Conservation (phyloP, 1,140 invertebrate species). For the Gryllus bimaculatus region DNA sequence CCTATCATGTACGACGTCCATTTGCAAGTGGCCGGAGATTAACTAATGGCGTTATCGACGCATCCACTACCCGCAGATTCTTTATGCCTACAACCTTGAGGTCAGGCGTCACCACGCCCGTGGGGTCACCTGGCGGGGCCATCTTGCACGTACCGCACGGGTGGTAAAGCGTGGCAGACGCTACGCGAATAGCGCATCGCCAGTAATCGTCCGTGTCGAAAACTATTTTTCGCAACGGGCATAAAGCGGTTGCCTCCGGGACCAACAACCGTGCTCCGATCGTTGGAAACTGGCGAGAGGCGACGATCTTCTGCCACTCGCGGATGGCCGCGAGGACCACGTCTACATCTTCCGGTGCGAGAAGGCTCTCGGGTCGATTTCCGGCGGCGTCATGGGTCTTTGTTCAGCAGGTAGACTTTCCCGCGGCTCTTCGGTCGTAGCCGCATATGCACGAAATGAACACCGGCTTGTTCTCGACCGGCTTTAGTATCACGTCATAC, state of each 20-base stretch:
- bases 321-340: background rate
- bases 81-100: conserved; percentile 18
- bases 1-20: conserved; percentile 19
- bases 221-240: conserved; percentile 27
- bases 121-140: conserved; percentile 20
- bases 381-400: background rate
- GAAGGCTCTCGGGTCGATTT: background rate
- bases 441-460: background rate
- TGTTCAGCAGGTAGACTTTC: background rate
- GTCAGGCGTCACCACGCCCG: conserved; percentile 16
- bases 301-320: background rate
- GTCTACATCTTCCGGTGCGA: background rate
- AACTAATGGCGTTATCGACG: conserved; percentile 16
- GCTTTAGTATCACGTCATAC: too few relatives aligned
- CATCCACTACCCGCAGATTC: conserved; percentile 17
- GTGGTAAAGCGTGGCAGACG: conserved; percentile 32
- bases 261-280: background rate
- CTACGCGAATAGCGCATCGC: conserved; percentile 29
- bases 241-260: conserved; percentile 12
- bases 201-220: conserved; percentile 30
- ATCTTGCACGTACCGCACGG: conserved; percentile 47
- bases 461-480: too few relatives aligned
- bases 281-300: background rate
- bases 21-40: conserved; percentile 11
- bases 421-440: background rate